Percentiles rank a stretch among this genome's conserved stretches.
Evolutionary conservation across 2,113 vertebrate genomes (phyloP).

Genomic region (Steatornis caripensis): DNA sequence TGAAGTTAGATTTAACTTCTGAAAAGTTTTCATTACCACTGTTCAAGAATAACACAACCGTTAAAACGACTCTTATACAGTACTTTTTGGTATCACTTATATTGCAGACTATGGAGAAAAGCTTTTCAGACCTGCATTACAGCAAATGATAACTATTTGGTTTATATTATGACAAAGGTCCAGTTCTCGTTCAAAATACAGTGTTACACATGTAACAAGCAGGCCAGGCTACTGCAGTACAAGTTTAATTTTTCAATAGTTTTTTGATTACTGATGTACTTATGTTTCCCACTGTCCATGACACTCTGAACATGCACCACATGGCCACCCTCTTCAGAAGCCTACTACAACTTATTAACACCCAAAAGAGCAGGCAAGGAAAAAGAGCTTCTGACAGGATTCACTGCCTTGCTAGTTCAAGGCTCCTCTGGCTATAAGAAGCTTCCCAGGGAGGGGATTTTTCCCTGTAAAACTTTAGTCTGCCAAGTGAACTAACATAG

Average conservation of each 20-base stretch:
- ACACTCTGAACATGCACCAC: neutral
- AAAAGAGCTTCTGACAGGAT: neutral
- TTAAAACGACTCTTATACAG: neutral
- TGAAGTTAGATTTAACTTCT: neutral
- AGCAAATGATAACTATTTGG: neutral
- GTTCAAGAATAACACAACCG: neutral
- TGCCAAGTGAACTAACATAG: neutral
- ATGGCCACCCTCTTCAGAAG: neutral
- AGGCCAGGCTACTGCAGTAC: neutral
- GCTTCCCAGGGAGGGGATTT: neutral
- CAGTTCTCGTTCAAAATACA: neutral
- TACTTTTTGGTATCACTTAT: neutral
- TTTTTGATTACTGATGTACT: neutral
- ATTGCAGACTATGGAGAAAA: neutral
- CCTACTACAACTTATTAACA: neutral
- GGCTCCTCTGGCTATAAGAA: neutral
- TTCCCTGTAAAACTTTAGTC: neutral
- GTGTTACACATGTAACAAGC: neutral
- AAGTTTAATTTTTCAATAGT: neutral
- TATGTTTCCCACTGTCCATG: rapidly evolving
- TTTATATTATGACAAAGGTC: neutral
- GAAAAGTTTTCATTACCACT: neutral
- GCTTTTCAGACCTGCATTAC: neutral
- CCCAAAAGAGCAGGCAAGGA: neutral
- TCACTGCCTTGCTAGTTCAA: neutral